Evolutionary conservation across 1,140 invertebrate genomes (phyloP).

Genomic region (Cydia pomonella): DNA sequence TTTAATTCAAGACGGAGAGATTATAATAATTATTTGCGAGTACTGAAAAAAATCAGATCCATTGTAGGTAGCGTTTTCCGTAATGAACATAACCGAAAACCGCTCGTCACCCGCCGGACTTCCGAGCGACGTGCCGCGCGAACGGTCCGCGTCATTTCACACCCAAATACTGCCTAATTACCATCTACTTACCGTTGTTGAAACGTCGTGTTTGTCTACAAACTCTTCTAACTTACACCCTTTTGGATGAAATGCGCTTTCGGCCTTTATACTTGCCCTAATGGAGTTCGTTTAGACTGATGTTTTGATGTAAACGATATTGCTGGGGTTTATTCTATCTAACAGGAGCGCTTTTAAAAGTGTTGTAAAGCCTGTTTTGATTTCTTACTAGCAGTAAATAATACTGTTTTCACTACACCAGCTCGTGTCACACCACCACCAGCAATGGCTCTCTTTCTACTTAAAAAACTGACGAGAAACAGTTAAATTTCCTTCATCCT

Average conservation of each 20-base stretch:
- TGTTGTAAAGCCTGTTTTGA: neutral
- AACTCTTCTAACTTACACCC: neutral
- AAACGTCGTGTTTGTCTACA: neutral
- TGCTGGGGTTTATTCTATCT: neutral
- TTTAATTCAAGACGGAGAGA: too few species aligned
- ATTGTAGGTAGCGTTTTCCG: neutral
- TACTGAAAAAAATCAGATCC: neutral
- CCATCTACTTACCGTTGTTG: neutral
- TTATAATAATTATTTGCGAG: too few species aligned
- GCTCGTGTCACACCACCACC: too few species aligned
- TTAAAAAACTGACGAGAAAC: too few species aligned
- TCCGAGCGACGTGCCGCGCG: conserved; percentile 1
- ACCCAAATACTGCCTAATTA: conserved; percentile 11
- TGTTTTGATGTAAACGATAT: conserved; percentile 13
- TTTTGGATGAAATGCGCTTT: neutral
- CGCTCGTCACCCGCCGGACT: conserved; percentile 1
- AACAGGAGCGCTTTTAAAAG: neutral
- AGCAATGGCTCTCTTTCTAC: too few species aligned
- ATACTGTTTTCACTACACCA: too few species aligned
- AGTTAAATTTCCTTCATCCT: too few species aligned
- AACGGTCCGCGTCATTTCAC: conserved; percentile 5
- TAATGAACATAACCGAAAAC: neutral
- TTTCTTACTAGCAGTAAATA: neutral
- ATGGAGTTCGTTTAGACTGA: conserved; percentile 11
- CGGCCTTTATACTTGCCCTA: neutral